Evolutionary conservation across 2,888 invertebrate species (phyloP), one percentile per base, ranked within the genome.

Genomic region (Pseudococcus longispinus): DNA sequence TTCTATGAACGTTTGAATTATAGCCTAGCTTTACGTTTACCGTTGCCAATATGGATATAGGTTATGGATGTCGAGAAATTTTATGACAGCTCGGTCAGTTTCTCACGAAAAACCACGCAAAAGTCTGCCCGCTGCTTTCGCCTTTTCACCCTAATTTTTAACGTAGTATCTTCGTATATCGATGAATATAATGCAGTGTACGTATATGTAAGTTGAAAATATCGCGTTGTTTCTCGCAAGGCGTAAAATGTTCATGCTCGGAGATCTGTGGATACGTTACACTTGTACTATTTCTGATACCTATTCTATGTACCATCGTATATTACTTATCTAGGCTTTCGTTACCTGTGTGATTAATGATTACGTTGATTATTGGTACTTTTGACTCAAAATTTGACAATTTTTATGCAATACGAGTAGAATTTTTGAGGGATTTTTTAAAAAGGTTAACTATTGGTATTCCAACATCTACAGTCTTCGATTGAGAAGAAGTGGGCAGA

Each of bases 31-130:
- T 83, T 70, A 80, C 83, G 87, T 86, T 85, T 88, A 51, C 70
- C 60, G 74, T 65, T 51, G 83, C 84, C 87, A 37, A 87, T 87
- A 88, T 87, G 87, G 87, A 88, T 87, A 88, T 87, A 87, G 84
- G 86, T 88, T 87, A 88, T 88, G 87, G 87, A 88, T 87, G 87
- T 87, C 84, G 87, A 87, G 87, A 88, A 87, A 86, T 88, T 88
- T 88, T 88, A 88, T 88, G 88, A 88, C 88, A 87, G 85, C 77
- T 83, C 84, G 87, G 84, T 87, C 87, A 87, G 87, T 70, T 87
- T 85, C 83, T 44, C 51, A 55, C 55, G 83, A 83, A 83, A 46
- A 29, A 46, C 55, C 37, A 37, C 37, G 37, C 37, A 0, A 37
- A 51, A 4, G n/a, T 15, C 15, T 51, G 13, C 18, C 26, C 51